Evolutionary conservation across 2,113 vertebrate species (phyloP).

Genomic region (Boulengerochromis microlepis): DNA sequence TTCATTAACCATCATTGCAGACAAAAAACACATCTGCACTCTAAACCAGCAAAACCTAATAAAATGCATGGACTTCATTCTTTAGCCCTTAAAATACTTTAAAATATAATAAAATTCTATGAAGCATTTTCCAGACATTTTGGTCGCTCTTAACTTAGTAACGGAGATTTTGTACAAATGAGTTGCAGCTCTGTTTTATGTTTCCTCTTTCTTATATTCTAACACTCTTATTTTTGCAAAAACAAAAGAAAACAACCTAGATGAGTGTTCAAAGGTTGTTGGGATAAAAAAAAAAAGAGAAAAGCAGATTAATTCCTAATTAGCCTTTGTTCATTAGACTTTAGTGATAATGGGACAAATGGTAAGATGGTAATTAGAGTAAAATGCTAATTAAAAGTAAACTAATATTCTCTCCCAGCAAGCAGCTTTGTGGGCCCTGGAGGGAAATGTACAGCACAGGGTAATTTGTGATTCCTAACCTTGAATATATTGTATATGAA

Average conservation of each 20-base stretch:
- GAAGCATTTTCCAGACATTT: neutral
- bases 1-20: neutral
- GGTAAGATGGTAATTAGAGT: constrained; percentile 47
- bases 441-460: neutral
- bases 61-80: neutral
- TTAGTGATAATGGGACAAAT: constrained; percentile 37
- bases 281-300: neutral
- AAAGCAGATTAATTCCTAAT: constrained; percentile 53
- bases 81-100: neutral
- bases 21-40: neutral
- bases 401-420: constrained; percentile 54
- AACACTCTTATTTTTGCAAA: neutral
- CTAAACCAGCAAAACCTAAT: neutral
- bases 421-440: constrained; percentile 20
- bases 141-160: neutral
- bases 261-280: constrained; percentile 41
- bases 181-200: neutral
- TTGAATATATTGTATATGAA: neutral
- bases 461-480: neutral
- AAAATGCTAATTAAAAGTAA: constrained; percentile 59
- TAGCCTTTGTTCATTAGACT: constrained; percentile 59
- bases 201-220: neutral
- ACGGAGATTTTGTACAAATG: neutral
- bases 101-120: neutral
- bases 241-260: neutral